Conservation (phyloP, 2,888 invertebrate genomes). For the Megamerina dolium region DNA sequence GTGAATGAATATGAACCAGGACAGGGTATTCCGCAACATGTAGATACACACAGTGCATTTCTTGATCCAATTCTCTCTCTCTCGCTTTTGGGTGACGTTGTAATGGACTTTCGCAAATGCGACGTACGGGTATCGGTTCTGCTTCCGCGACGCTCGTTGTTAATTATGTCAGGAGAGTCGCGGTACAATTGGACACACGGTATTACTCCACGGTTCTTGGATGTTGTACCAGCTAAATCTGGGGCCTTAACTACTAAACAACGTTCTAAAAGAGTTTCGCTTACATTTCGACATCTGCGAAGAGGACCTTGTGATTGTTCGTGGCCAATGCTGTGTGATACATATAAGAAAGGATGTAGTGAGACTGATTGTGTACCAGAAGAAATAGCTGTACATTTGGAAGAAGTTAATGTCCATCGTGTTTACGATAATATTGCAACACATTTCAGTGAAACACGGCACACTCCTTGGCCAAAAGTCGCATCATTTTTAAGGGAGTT, state of each 20-base stretch:
- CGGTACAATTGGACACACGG: constrained; percentile 84
- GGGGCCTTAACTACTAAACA: constrained; percentile 54
- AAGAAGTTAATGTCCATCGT: constrained; percentile 71
- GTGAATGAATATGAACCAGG: constrained; percentile 79
- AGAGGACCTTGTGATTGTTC: constrained; percentile 62
- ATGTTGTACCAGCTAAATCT: constrained; percentile 56
- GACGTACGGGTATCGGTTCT: constrained; percentile 57
- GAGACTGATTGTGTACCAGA: constrained; percentile 26
- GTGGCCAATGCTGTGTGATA: constrained; percentile 65
- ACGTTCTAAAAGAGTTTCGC: constrained; percentile 65
- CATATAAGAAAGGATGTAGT: constrained; percentile 24
- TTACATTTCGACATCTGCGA: constrained; percentile 69
- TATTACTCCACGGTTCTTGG: constrained; percentile 77
- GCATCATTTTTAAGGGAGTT: constrained; percentile 68
- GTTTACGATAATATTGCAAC: constrained; percentile 91
- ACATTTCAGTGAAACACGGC: constrained; percentile 92
- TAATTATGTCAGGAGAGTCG: constrained; percentile 74
- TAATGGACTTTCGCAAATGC: constrained; percentile 82
- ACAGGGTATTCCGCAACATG: constrained; percentile 91
- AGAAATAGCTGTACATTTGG: constrained; percentile 57
- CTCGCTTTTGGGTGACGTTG: constrained; percentile 70
- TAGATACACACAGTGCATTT: constrained; percentile 94
- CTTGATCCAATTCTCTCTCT: constrained; percentile 81
- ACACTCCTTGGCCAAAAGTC: constrained; percentile 92
- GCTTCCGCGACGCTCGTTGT: constrained; percentile 65